Percentiles rank a stretch among this genome's conserved stretches.
These are phyloP conservation scores for Silurus lanzhouensis DNA, from an alignment of 2,797 vertebrate genomes.

Conservation along the genomic window DNA sequence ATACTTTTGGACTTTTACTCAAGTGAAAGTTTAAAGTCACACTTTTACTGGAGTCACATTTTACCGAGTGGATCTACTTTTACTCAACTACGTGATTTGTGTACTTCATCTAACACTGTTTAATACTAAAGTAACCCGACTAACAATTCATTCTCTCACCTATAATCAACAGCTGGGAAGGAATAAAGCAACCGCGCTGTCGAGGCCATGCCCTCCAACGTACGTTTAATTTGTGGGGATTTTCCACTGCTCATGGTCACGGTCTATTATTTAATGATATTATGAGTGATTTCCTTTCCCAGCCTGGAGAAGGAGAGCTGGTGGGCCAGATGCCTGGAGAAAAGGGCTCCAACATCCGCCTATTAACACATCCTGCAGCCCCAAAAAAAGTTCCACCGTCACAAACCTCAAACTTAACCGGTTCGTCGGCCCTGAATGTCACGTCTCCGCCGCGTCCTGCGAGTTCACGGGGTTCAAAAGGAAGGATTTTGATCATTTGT, in stretches of 20 bases:
- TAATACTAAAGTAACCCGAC: neutral
- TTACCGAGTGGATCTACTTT: no score
- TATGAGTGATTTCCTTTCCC: slow-evolving; percentile 60
- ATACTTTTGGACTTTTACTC: no score
- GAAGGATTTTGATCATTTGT: slow-evolving; percentile 29
- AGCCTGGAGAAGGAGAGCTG: slow-evolving; percentile 44
- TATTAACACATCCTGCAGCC: slow-evolving; percentile 54
- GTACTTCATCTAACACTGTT: neutral
- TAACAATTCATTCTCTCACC: slow-evolving; percentile 10
- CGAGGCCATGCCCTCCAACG: slow-evolving; percentile 39
- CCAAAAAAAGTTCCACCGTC: slow-evolving; percentile 49
- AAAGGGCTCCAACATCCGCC: slow-evolving; percentile 47
- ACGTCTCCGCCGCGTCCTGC: slow-evolving; percentile 15
- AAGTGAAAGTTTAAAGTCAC: no score
- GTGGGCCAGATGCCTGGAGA: slow-evolving; percentile 44
- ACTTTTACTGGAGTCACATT: no score
- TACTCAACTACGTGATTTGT: no score
- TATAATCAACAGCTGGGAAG: slow-evolving; percentile 12
- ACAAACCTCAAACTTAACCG: slow-evolving; percentile 45
- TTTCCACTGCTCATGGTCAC: slow-evolving; percentile 60
- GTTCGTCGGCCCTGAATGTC: slow-evolving; percentile 31
- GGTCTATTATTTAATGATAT: slow-evolving; percentile 64
- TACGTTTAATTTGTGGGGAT: slow-evolving; percentile 44
- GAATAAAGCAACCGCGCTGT: slow-evolving; percentile 44
- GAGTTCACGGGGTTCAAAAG: slow-evolving; percentile 46